Evolutionary conservation across 2,888 invertebrate genomes (phyloP).

Genomic region (Pegoplata infirma): DNA sequence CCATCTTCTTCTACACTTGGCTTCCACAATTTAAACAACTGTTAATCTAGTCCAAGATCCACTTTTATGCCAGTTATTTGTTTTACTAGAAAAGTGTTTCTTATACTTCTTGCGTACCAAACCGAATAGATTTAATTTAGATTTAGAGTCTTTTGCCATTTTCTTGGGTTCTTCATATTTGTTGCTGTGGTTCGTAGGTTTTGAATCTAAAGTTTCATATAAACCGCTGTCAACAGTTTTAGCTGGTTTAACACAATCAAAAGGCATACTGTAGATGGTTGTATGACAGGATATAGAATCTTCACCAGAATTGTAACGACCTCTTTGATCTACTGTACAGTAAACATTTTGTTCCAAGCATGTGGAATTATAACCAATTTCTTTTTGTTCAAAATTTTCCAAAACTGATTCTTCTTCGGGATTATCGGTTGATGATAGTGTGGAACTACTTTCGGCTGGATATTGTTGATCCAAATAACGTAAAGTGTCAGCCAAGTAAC

Average conservation of each 20-base stretch:
- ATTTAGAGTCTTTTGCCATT: neutral
- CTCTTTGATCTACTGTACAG: neutral
- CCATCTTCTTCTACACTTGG: too few species aligned
- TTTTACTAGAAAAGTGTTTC: constrained; percentile 1
- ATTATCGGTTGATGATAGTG: constrained; percentile 11
- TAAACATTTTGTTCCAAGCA: constrained; percentile 17
- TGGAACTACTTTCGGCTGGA: constrained; percentile 3
- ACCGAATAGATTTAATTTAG: constrained; percentile 21
- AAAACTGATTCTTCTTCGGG: constrained; percentile 38
- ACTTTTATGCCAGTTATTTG: constrained; percentile 19
- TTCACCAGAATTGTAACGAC: neutral
- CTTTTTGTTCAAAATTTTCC: constrained; percentile 34
- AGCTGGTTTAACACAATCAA: neutral
- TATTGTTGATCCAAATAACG: constrained; percentile 29
- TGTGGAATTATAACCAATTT: neutral
- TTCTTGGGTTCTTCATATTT: neutral
- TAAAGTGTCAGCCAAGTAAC: constrained; percentile 32
- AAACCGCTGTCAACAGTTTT: neutral
- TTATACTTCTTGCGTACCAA: constrained; percentile 32
- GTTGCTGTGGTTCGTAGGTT: neutral
- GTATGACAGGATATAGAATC: neutral
- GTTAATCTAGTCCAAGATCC: constrained; percentile 19
- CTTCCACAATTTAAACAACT: too few species aligned
- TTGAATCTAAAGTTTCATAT: neutral
- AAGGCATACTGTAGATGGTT: constrained; percentile 6